phyloP scores from a whole-genome alignment of 2,797 vertebrate genomes.

The Pitangus sulphuratus region DNA sequence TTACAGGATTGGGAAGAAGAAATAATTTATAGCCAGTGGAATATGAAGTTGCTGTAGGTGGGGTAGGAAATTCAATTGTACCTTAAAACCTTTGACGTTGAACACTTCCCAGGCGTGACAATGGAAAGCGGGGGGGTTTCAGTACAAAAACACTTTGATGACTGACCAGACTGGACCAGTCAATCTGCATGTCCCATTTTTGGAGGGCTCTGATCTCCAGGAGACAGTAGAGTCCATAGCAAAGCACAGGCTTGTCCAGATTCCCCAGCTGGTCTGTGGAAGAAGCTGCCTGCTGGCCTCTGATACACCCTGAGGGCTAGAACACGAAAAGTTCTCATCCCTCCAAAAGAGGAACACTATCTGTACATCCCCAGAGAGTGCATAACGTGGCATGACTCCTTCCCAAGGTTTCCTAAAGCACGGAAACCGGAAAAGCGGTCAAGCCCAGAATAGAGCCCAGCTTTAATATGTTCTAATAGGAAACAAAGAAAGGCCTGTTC shows the following conservation, averaged over 20 bases:
- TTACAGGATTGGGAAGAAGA: not conserved
- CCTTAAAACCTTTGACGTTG: not conserved
- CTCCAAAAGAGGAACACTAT: not conserved
- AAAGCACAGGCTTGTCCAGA: not conserved
- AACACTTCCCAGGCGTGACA: not conserved
- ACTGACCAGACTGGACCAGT: not conserved
- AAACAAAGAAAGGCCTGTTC: constrained; percentile 59
- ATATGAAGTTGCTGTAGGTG: not conserved
- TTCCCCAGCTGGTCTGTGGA: not conserved
- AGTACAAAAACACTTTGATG: not conserved
- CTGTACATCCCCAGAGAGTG: not conserved
- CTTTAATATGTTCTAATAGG: constrained; percentile 1
- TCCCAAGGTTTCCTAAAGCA: not conserved
- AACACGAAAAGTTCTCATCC: not conserved
- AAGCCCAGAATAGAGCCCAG: not conserved
- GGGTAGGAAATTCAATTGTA: not conserved
- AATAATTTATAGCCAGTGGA: not conserved
- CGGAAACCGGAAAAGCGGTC: not conserved
- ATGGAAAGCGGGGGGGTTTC: not conserved
- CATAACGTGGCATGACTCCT: not conserved
- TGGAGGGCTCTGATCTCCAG: not conserved
- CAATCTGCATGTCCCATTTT: not conserved
- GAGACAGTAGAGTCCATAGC: not conserved
- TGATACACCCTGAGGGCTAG: not conserved
- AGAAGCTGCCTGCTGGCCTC: not conserved